phyloP scores from a whole-genome alignment of 2,797 vertebrate genomes.

The Esox masquinongy region DNA sequence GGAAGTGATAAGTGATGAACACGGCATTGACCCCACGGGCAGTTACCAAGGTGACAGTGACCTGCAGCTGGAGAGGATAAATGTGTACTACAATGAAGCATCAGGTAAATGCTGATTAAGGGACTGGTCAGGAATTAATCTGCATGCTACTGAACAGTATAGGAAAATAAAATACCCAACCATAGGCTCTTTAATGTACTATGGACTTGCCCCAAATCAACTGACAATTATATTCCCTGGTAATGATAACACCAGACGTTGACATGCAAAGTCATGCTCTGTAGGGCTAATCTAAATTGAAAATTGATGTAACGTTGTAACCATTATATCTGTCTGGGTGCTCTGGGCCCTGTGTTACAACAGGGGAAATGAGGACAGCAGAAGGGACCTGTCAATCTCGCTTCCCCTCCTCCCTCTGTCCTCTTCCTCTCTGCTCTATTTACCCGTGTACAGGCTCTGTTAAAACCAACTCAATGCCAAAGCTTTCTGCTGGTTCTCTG shows the following conservation, averaged over 20 bases:
- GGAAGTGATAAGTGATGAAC: conserved; percentile 97
- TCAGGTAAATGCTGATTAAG: conserved; percentile 74
- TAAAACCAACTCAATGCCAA: conserved; percentile 29
- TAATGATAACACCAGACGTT: conserved; percentile 33
- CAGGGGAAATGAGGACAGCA: conserved; percentile 58
- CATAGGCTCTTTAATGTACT: background rate
- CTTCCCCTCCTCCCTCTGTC: background rate
- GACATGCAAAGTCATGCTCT: conserved; percentile 24
- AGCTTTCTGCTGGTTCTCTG: conserved; percentile 21
- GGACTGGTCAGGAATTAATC: background rate
- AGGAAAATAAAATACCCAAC: background rate
- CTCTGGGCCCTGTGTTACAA: conserved; percentile 51
- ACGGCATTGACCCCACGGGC: conserved; percentile 91
- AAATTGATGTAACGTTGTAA: background rate
- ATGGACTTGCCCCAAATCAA: background rate
- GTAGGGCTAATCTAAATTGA: conserved; percentile 20
- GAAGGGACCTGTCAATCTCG: conserved; percentile 34
- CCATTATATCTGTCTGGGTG: conserved; percentile 28
- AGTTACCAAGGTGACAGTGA: conserved; percentile 95
- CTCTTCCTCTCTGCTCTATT: conserved; percentile 26
- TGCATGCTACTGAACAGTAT: conserved; percentile 1
- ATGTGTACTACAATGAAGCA: conserved; percentile 95
- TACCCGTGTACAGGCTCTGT: conserved; percentile 36
- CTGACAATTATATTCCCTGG: conserved; percentile 30
- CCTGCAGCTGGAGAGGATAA: conserved; percentile 95